These are phyloP conservation scores for Rotaria magnacalcarata DNA, from an alignment of 2,888 invertebrate species.

Conservation along the genomic window DNA sequence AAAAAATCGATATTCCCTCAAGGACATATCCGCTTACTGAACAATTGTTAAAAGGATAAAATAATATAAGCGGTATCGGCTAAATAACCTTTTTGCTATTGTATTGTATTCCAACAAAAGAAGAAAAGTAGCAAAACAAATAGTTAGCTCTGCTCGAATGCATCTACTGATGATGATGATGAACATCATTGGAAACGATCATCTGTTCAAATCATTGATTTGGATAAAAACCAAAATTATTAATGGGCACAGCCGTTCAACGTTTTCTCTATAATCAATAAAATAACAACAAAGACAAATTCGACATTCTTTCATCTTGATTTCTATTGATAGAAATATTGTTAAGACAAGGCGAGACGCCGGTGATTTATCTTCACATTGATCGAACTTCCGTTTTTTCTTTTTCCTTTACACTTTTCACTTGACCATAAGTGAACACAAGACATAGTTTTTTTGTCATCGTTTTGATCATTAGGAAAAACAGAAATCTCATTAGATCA, in stretches of 20 bases:
- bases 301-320: slow-evolving; percentile 24
- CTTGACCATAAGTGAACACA: neutral
- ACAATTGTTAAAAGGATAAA: slow-evolving; percentile 5
- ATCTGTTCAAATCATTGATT: neutral
- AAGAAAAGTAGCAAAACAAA: slow-evolving; percentile 30
- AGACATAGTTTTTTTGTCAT: no score
- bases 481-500: no score
- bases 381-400: neutral
- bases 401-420: neutral
- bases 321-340: neutral
- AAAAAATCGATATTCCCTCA: slow-evolving; percentile 3
- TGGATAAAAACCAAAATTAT: no score
- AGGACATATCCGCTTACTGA: slow-evolving; percentile 18
- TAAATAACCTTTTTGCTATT: slow-evolving; percentile 11
- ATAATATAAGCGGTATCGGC: neutral
- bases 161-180: neutral
- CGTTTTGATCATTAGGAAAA: no score
- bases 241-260: no score
- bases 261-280: neutral
- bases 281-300: neutral
- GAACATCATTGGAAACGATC: neutral
- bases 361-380: slow-evolving; percentile 16
- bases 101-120: neutral
- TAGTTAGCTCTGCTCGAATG: neutral
- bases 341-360: neutral